A percentile compares a stretch with the other conserved stretches of the same genome.
Evolutionary conservation across 2,113 vertebrate genomes (phyloP).

Genomic region (Nycticebus coucang): DNA sequence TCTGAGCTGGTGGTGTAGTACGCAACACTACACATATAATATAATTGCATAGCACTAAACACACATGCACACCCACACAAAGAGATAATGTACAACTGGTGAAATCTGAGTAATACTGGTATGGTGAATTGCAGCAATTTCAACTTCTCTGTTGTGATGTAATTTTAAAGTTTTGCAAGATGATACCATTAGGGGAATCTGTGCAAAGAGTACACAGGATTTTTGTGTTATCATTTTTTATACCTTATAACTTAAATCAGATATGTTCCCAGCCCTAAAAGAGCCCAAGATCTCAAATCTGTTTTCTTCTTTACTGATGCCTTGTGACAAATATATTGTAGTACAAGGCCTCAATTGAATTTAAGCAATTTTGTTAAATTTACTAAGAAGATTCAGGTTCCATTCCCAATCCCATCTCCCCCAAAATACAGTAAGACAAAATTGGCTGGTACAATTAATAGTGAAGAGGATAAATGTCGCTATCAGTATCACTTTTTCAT

Average conservation of each 20-base stretch:
- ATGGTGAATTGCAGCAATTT: not conserved
- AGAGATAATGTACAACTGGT: not conserved
- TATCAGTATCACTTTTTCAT: not conserved
- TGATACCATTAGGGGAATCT: not conserved
- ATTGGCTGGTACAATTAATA: not conserved
- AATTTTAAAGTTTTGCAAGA: not conserved
- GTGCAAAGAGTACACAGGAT: not conserved
- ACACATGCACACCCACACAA: not conserved
- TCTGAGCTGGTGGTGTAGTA: not conserved
- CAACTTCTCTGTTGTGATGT: not conserved
- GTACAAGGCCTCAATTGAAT: not conserved
- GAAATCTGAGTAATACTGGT: not conserved
- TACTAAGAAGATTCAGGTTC: not conserved
- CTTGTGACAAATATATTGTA: not conserved
- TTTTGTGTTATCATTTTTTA: not conserved
- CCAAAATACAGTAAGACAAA: not conserved
- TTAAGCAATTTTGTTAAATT: not conserved
- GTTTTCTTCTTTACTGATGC: not conserved
- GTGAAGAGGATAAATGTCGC: not conserved
- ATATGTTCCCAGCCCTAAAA: not conserved
- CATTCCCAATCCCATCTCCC: fast-evolving
- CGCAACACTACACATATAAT: not conserved
- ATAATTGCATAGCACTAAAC: not conserved
- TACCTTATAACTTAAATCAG: not conserved
- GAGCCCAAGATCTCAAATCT: not conserved